Evolutionary conservation across 2,113 vertebrate species (phyloP).

Genomic region (Euleptes europaea): DNA sequence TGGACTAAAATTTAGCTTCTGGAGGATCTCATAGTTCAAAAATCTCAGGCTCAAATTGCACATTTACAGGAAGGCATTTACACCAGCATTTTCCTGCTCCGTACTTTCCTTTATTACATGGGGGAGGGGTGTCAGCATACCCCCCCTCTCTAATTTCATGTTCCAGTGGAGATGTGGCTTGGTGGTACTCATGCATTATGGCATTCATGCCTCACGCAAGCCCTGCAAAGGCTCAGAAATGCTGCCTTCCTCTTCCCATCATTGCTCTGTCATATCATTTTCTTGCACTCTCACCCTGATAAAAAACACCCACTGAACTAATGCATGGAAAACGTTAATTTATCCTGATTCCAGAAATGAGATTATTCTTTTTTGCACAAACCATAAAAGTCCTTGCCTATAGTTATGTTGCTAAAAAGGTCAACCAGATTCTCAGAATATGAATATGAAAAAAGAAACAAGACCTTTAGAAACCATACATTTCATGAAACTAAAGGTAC

Average conservation of each 20-base stretch:
- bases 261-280: too few relatives aligned
- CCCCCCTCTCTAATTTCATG: neutral
- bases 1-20: neutral
- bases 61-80: neutral
- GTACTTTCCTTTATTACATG: neutral
- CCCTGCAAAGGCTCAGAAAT: neutral
- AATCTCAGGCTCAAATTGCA: neutral
- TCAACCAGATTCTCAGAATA: neutral
- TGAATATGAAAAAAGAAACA: neutral
- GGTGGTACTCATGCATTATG: neutral
- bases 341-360: neutral
- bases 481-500: neutral
- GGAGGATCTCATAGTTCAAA: neutral
- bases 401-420: neutral
- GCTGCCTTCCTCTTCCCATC: too few relatives aligned
- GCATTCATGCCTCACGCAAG: neutral
- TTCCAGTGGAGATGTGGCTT: neutral
- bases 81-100: neutral
- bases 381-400: neutral
- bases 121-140: neutral
- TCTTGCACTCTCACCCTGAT: too few relatives aligned
- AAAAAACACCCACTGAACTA: too few relatives aligned
- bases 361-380: neutral
- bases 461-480: neutral
- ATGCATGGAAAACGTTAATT: neutral